phyloP scores from a whole-genome alignment of 2,888 invertebrate species.

The Microctonus hyperodae region DNA sequence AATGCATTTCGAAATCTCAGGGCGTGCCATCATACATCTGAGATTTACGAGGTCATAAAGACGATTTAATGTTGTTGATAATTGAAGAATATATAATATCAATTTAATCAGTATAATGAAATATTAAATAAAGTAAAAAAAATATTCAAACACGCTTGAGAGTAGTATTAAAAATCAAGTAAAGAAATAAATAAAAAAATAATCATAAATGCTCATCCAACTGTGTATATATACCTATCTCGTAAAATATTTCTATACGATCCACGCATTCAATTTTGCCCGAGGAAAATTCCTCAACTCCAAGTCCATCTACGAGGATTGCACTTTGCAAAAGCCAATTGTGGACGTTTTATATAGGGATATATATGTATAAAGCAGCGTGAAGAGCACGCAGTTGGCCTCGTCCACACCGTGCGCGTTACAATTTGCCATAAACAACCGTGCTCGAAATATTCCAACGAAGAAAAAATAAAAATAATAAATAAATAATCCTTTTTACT shows the following conservation, averaged over 20 bases:
- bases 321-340: conserved; percentile 46
- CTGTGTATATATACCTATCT: background rate
- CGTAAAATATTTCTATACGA: conserved; percentile 8
- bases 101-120: background rate
- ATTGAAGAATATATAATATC: background rate
- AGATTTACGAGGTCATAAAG: conserved; percentile 11
- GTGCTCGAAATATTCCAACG: background rate
- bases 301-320: conserved; percentile 31
- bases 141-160: background rate
- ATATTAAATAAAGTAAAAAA: background rate
- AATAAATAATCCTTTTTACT: background rate
- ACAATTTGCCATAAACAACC: conserved; percentile 45
- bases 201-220: background rate
- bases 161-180: too few relatives aligned
- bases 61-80: background rate
- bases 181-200: background rate
- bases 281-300: conserved; percentile 14
- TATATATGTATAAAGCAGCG: background rate
- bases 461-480: too few relatives aligned
- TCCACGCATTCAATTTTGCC: background rate
- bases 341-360: conserved; percentile 31
- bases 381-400: conserved; percentile 37
- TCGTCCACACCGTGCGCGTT: conserved; percentile 40
- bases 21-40: background rate
- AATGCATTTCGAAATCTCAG: background rate